A percentile compares a stretch with the other conserved stretches of the same genome.
Conservation (phyloP, 2,888 invertebrate species). For the Aspidiotus destructor region DNA sequence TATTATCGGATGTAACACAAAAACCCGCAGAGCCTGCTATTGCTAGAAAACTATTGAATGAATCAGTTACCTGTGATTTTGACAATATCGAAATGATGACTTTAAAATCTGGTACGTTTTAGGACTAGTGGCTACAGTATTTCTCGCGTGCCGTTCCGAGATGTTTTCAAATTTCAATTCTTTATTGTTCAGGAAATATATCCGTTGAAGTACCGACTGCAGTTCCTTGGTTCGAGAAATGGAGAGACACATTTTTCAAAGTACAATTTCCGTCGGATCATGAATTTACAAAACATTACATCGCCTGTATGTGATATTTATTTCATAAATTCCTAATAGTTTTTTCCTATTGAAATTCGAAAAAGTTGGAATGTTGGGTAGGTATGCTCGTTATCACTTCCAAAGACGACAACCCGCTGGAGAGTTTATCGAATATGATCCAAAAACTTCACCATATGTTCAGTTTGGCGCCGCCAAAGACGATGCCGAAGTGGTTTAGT, state of each 20-base stretch:
- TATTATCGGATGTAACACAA: conserved; percentile 70
- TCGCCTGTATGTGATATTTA: conserved; percentile 69
- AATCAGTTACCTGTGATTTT: conserved; percentile 51
- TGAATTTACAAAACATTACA: conserved; percentile 85
- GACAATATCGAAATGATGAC: conserved; percentile 7
- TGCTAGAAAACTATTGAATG: conserved; percentile 74
- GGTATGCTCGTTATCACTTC: conserved; percentile 50
- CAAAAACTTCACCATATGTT: conserved; percentile 72
- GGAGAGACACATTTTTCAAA: conserved; percentile 82
- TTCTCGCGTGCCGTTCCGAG: too few species aligned
- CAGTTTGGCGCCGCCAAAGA: conserved; percentile 51
- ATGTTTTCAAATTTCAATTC: too few species aligned
- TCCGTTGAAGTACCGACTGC: conserved; percentile 61
- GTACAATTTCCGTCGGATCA: conserved; percentile 86
- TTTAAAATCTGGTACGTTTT: conserved; percentile 15
- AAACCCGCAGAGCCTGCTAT: conserved; percentile 70
- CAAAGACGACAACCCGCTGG: conserved; percentile 53
- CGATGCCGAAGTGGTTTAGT: conserved; percentile 49
- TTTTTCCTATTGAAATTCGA: conserved; percentile 1
- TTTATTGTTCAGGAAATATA: conserved; percentile 42
- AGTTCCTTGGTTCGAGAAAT: conserved; percentile 91
- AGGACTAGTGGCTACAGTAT: too few species aligned
- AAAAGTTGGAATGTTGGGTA: conserved; percentile 35
- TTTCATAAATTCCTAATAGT: conserved; percentile 41
- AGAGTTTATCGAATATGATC: conserved; percentile 68